A percentile compares a stretch with the other conserved stretches of the same genome.
These are phyloP conservation scores for Actinopyga echinites DNA, from an alignment of 53 echinoderm and acorn worm genomes.

Conservation along the genomic window DNA sequence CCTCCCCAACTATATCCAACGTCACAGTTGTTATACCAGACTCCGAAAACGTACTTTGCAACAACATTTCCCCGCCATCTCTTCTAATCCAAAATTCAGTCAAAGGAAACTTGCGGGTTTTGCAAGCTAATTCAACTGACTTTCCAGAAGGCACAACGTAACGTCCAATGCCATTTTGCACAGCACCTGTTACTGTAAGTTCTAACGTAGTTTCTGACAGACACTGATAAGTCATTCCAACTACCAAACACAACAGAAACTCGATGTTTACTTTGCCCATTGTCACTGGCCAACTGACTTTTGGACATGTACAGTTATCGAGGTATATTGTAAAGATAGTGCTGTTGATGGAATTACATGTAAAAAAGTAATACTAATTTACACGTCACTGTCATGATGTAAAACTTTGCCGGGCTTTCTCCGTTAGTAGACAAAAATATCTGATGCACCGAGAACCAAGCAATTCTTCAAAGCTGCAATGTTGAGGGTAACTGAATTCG, in stretches of 20 bases:
- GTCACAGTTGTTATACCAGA: neutral
- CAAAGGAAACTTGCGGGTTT: neutral
- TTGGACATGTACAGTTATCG: no score
- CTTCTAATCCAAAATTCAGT: conserved; percentile 2
- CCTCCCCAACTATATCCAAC: neutral
- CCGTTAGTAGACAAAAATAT: no score
- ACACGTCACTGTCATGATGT: no score
- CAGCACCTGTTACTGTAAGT: neutral
- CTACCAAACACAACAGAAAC: neutral
- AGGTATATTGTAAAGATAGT: no score
- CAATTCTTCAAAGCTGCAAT: no score
- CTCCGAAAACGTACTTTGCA: neutral
- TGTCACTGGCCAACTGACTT: no score
- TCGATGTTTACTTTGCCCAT: neutral
- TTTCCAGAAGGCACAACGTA: neutral
- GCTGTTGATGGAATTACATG: no score
- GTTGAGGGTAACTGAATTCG: no score
- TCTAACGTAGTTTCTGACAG: neutral
- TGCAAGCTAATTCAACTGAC: neutral
- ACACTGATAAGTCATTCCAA: neutral
- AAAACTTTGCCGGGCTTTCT: no score
- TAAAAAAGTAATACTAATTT: no score
- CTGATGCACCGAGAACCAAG: no score
- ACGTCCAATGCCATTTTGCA: neutral
- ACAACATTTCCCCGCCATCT: neutral